Conservation (phyloP, 2,888 invertebrate genomes). For the Muschampia plurimacula region DNA sequence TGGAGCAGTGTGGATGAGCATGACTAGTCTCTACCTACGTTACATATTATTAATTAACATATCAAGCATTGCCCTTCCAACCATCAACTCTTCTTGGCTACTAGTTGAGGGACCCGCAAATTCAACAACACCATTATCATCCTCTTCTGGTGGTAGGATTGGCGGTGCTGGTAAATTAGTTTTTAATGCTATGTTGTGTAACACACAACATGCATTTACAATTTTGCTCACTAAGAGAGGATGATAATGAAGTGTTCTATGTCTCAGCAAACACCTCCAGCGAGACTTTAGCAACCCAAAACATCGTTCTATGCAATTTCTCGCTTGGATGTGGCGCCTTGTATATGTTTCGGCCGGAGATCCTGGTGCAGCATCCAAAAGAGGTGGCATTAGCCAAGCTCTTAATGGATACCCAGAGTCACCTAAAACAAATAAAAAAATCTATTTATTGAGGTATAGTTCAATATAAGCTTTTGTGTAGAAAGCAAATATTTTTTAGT, state of each 20-base stretch:
- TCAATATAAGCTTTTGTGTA: no score
- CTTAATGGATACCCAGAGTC: slow-evolving; percentile 48
- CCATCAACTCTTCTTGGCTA: no score
- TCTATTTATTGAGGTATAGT: background rate
- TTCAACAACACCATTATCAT: background rate
- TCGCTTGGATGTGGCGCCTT: slow-evolving; percentile 40
- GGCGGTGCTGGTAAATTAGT: slow-evolving; percentile 39
- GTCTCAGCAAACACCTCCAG: slow-evolving; percentile 47
- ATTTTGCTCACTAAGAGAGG: slow-evolving; percentile 44
- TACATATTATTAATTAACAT: no score
- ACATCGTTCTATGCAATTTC: slow-evolving; percentile 47
- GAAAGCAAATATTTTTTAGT: no score
- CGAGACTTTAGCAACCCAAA: slow-evolving; percentile 47
- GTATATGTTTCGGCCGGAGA: slow-evolving; percentile 47
- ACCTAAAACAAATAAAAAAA: slow-evolving; percentile 37
- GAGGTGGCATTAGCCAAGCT: slow-evolving; percentile 48
- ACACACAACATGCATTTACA: slow-evolving; percentile 47
- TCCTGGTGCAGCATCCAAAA: slow-evolving; percentile 46
- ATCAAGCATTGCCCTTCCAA: no score
- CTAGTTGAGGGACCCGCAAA: no score
- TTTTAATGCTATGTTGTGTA: slow-evolving; percentile 47
- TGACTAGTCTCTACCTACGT: no score
- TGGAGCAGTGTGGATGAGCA: no score
- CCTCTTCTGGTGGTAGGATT: background rate
- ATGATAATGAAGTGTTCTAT: slow-evolving; percentile 47